Evolutionary conservation across 2,888 invertebrate genomes (phyloP), one percentile per base, ranked within the genome.

Genomic region (Tenodera sinensis): DNA sequence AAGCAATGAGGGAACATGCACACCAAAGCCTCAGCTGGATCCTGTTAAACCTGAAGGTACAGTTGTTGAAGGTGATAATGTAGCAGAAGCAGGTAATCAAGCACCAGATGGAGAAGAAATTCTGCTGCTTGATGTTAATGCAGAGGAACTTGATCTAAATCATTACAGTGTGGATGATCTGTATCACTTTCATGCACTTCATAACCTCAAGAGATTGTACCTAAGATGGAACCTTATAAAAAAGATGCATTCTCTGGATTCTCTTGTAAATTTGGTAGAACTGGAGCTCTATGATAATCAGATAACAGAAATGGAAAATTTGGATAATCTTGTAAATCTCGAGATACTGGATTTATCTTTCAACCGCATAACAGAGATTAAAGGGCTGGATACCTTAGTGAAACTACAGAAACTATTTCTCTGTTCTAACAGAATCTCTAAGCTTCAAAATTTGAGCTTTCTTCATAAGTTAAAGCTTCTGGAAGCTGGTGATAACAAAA

Each of bases 281-380:
- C 93, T 99, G 85, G 99, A 99, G 92, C 94, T 99, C 8, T 99
- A 99, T 93, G 99, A 99, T 93, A 99, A 99, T 94, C 99, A 99
- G 94, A 96, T 99, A 88, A 96, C 96, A 0, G 95, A 96, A 91
- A 98, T 99, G 91, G 98, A 98, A 93, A 98, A 98, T 93, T 94
- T 99, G 89, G 97, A 97, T 89, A 93, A 95, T 20, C 95, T 99
- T 20, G 96, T 97, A 2, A 98, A 99, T 94, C 94, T 99, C 85
- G 96, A 98, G 97, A 30, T 97, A 90, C 94, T 99, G 90, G 99
- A 99, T 93, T 93, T 99, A 83, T 99, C 99, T 7, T 99, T 99
- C 93, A 99, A 99, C 93, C 96, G 99, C 89, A 96, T 99, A 83
- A 96, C 96, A 91, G 96, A 97, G 93, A 97, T 99, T 89, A 96